Percentiles rank a stretch among this genome's conserved stretches.
Conservation (phyloP, 2,797 vertebrate species). For the Crocodylus rhombifer region DNA sequence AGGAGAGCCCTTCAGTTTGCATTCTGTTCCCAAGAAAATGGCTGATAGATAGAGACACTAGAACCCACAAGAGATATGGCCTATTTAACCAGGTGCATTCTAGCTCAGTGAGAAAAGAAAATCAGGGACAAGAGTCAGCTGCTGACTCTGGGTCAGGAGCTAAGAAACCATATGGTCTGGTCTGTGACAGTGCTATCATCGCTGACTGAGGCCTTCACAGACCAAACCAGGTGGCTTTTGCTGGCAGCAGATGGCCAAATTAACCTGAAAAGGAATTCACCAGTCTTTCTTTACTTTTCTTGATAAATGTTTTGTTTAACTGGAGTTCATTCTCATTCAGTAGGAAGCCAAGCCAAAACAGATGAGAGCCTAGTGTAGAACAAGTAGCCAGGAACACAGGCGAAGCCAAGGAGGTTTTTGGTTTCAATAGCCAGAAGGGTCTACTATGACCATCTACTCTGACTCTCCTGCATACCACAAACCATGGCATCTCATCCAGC, state of each 20-base stretch:
- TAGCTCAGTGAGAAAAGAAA: constrained; percentile 52
- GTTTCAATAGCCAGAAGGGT: background rate
- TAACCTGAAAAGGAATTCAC: constrained; percentile 2
- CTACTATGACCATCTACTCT: background rate
- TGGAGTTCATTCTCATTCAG: background rate
- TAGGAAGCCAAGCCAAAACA: background rate
- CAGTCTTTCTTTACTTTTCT: background rate
- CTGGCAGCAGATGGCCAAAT: background rate
- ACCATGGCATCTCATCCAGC: background rate
- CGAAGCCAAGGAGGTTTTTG: background rate
- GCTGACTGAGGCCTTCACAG: background rate
- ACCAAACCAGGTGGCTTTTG: constrained; percentile 35
- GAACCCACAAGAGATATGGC: constrained; percentile 57
- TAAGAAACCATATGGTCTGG: constrained; percentile 4
- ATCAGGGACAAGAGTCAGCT: constrained; percentile 31
- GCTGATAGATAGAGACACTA: constrained; percentile 57
- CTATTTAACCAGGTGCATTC: constrained; percentile 67
- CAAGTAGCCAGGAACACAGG: background rate
- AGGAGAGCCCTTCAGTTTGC: constrained; percentile 28
- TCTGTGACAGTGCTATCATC: background rate
- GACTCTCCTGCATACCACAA: background rate
- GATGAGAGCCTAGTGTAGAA: background rate
- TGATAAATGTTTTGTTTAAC: background rate
- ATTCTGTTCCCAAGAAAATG: constrained; percentile 37
- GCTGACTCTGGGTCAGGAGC: background rate